phyloP scores from a whole-genome alignment of 1,140 invertebrate species.

The Pteromalus puparum region DNA sequence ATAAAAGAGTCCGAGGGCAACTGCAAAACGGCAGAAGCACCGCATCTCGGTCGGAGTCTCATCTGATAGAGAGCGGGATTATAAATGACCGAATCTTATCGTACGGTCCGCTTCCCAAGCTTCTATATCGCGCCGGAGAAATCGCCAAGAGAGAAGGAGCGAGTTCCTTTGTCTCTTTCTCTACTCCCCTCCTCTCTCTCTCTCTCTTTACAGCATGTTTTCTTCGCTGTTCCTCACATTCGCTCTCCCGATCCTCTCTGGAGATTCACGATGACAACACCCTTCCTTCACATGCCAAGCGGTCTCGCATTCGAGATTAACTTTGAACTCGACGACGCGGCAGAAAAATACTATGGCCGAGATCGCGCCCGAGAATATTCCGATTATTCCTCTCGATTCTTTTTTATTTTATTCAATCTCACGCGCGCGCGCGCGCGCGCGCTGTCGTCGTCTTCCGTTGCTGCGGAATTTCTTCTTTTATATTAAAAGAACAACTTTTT shows the following conservation, averaged over 20 bases:
- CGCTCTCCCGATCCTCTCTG: neutral
- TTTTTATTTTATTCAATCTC: slow-evolving; percentile 7
- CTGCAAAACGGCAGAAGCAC: slow-evolving; percentile 44
- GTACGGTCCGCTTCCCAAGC: slow-evolving; percentile 48
- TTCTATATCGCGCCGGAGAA: slow-evolving; percentile 50
- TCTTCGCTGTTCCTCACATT: slow-evolving; percentile 23
- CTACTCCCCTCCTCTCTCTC: neutral
- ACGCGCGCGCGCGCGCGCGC: neutral
- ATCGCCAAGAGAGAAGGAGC: slow-evolving; percentile 42
- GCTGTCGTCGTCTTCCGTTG: neutral
- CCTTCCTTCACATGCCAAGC: slow-evolving; percentile 46
- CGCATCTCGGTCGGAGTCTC: slow-evolving; percentile 45
- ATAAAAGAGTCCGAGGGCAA: slow-evolving; percentile 50
- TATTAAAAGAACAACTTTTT: slow-evolving; percentile 37
- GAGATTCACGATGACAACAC: slow-evolving; percentile 50
- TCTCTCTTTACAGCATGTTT: slow-evolving; percentile 36
- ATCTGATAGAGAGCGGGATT: slow-evolving; percentile 50
- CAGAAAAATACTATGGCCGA: slow-evolving; percentile 38
- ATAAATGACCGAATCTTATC: slow-evolving; percentile 56
- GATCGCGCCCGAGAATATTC: slow-evolving; percentile 42
- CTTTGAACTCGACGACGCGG: slow-evolving; percentile 46
- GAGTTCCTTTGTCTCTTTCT: slow-evolving; percentile 37
- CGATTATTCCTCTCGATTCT: slow-evolving; percentile 39
- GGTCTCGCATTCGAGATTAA: slow-evolving; percentile 45
- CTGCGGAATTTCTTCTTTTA: neutral